phyloP scores from a whole-genome alignment of 2,113 vertebrate genomes.

The Paralichthys olivaceus region DNA sequence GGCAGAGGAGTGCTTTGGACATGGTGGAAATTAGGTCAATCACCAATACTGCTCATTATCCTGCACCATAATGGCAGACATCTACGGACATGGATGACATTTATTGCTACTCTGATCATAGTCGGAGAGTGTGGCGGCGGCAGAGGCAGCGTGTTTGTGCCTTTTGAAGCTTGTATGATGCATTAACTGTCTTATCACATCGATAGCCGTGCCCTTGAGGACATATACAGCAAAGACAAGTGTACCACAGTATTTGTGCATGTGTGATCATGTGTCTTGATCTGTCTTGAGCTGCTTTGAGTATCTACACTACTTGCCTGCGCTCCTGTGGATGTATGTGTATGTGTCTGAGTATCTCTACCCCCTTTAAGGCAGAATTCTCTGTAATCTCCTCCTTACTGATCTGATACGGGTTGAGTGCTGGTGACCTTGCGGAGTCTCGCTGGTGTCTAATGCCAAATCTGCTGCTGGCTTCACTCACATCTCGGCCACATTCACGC shows the following conservation, averaged over 20 bases:
- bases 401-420: slow-evolving; percentile 27
- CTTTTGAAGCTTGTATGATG: slow-evolving; percentile 36
- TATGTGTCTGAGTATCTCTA: not conserved
- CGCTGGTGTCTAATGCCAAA: slow-evolving; percentile 1
- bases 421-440: slow-evolving; percentile 28
- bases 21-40: slow-evolving; percentile 65
- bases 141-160: slow-evolving; percentile 26
- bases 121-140: not conserved
- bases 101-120: slow-evolving; percentile 43
- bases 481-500: slow-evolving; percentile 21
- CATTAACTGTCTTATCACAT: slow-evolving; percentile 28
- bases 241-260: not conserved
- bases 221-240: slow-evolving; percentile 7
- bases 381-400: slow-evolving; percentile 28
- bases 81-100: slow-evolving; percentile 39
- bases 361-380: slow-evolving; percentile 12
- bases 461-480: slow-evolving; percentile 9
- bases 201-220: slow-evolving; percentile 10
- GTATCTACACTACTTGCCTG: not conserved
- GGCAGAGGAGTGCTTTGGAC: slow-evolving; percentile 38
- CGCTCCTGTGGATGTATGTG: not conserved
- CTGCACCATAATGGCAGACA: slow-evolving; percentile 41
- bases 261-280: not conserved
- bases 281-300: not conserved
- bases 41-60: slow-evolving; percentile 56